Conservation (phyloP, 1,140 invertebrate genomes). For the Coelopa frigida region DNA sequence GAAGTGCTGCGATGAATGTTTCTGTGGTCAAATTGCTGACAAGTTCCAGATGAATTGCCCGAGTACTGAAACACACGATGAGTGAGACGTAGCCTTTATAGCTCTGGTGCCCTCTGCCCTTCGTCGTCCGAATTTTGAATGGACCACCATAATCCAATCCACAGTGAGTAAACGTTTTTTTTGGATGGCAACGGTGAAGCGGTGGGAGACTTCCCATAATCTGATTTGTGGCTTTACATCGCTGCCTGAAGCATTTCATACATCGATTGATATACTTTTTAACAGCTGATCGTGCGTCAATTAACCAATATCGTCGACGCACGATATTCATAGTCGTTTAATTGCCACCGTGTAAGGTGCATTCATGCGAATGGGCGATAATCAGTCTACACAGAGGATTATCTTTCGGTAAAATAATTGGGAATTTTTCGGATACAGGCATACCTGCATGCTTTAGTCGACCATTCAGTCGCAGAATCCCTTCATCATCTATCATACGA, state of each 20-base stretch:
- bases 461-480: background rate
- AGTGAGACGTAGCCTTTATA: no score
- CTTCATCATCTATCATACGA: background rate
- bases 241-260: no score
- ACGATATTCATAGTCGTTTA: background rate
- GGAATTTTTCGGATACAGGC: background rate
- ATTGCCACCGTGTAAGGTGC: background rate
- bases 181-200: no score
- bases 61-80: constrained; percentile 31
- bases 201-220: no score
- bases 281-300: no score
- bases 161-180: no score
- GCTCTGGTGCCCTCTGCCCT: no score
- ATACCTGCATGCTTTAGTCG: background rate
- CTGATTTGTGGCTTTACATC: no score
- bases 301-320: no score
- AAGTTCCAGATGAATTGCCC: constrained; percentile 33
- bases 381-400: background rate
- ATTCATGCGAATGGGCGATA: background rate
- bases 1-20: constrained; percentile 26
- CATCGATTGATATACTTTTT: no score
- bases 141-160: no score
- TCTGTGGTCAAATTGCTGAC: constrained; percentile 24
- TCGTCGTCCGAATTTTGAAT: no score
- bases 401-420: background rate